phyloP scores from a whole-genome alignment of 2,113 vertebrate genomes.

The Mustelus asterias region DNA sequence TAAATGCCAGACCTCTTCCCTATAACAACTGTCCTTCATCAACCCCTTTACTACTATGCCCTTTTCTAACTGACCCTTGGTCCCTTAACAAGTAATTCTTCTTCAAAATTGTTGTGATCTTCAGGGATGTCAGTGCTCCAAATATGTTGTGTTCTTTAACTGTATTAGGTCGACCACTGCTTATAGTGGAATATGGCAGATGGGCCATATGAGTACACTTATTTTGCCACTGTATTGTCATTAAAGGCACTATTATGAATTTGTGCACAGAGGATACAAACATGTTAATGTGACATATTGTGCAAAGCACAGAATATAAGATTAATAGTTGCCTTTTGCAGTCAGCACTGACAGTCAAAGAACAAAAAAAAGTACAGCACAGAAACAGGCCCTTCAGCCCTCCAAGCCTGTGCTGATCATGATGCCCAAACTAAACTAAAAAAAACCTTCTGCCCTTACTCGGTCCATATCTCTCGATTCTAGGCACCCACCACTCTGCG shows the following conservation, averaged over 20 bases:
- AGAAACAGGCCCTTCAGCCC: too few relatives aligned
- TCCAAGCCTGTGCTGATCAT: too few relatives aligned
- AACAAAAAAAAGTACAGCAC: too few relatives aligned
- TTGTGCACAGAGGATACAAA: background rate
- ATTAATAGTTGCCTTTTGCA: background rate
- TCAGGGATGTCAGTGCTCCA: background rate
- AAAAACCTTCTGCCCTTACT: too few relatives aligned
- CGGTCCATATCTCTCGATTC: too few relatives aligned
- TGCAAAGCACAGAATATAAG: background rate
- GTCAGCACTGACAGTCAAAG: background rate
- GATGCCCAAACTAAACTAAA: too few relatives aligned
- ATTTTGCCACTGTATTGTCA: background rate
- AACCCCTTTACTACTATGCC: background rate
- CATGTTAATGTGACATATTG: background rate
- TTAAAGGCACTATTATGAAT: background rate
- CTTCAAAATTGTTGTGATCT: background rate
- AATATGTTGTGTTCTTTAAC: background rate
- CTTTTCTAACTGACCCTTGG: background rate
- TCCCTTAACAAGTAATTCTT: background rate
- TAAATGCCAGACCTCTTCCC: background rate
- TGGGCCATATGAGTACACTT: background rate
- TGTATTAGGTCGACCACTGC: background rate
- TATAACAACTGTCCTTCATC: background rate
- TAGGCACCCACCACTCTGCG: too few relatives aligned
- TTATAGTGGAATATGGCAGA: background rate